Percentiles rank a stretch among this genome's conserved stretches.
Evolutionary conservation across 2,797 vertebrate genomes (phyloP).

Genomic region (Dryobates pubescens): DNA sequence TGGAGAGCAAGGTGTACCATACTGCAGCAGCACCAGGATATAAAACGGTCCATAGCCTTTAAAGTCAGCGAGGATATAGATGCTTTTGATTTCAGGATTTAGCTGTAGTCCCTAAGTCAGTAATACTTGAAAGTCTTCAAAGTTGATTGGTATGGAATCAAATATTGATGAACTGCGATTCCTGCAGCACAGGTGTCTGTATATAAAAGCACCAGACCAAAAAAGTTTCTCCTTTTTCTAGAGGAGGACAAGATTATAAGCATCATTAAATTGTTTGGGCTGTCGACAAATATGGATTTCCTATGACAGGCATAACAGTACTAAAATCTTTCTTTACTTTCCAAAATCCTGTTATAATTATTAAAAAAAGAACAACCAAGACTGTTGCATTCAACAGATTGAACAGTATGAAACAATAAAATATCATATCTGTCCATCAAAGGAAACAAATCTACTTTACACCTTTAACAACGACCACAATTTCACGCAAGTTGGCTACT

Average conservation of each 20-base stretch:
- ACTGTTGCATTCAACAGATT: not conserved
- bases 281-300: not conserved
- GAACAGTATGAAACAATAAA: not conserved
- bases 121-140: not conserved
- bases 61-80: not conserved
- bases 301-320: not conserved
- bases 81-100: not conserved
- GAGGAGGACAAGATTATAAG: not conserved
- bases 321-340: not conserved
- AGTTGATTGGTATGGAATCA: not conserved
- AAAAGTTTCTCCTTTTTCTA: not conserved
- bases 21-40: not conserved
- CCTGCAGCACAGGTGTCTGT: not conserved
- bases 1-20: not conserved
- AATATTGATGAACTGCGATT: not conserved
- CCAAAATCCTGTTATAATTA: not conserved
- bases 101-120: not conserved
- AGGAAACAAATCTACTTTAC: not conserved
- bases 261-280: not conserved
- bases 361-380: not conserved
- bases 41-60: rapidly evolving
- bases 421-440: not conserved
- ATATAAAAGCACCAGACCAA: not conserved
- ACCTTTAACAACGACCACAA: not conserved
- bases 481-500: slow-evolving; percentile 1